Base-by-base conservation (phyloP, 2,797 vertebrate genomes). In the Apogon hyalosoma region DNA sequence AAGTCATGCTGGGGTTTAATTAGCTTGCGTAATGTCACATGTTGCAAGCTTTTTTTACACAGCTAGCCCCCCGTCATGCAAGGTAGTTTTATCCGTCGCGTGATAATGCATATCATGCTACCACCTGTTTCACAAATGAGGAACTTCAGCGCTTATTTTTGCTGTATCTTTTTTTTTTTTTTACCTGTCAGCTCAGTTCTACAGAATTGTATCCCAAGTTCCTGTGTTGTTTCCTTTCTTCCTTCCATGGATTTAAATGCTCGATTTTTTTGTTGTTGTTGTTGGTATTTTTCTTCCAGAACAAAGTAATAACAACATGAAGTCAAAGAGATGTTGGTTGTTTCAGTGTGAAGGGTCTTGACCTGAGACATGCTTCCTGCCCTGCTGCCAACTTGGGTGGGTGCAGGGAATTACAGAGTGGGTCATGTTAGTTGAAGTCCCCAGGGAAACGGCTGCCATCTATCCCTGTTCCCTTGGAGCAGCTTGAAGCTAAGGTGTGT, bases 371-470 rank as follows among this genome's bases (percentile, higher is more conserved):
- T 36, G 16, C 68, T 65, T 59, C 49, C 75, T 56, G 65, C 63
- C 50, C 74, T 1, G 42, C 64, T 58, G 40, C 62, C 43, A 42
- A 75, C 57, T 68, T 58, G 24, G 63, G 80, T 86, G 80, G 83
- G 82, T 43, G 76, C 68, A 38, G 52, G 67, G 84, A 84, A 88
- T 83, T 69, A 84, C 63, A 78, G 77, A 78, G 66, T 46, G 64
- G 73, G 70, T 81, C 62, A 58, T 76, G 75, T 83, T 75, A 69
- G 67, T 63, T 53, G 43, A 40, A 46, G 63, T 90, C 86, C 90
- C 86, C 80, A 71, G 77, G 88, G 88, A 85, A 77, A 83, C 84
- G 52, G 79, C 73, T 69, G 70, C 60, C 80, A 83, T 79, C 74
- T 69, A 46, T 74, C 59, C 62, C 36, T 9, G 82, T 79, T 90